These are phyloP conservation scores for Hypotaenidia okinawae DNA, from an alignment of 2,797 vertebrate species.

Conservation along the genomic window DNA sequence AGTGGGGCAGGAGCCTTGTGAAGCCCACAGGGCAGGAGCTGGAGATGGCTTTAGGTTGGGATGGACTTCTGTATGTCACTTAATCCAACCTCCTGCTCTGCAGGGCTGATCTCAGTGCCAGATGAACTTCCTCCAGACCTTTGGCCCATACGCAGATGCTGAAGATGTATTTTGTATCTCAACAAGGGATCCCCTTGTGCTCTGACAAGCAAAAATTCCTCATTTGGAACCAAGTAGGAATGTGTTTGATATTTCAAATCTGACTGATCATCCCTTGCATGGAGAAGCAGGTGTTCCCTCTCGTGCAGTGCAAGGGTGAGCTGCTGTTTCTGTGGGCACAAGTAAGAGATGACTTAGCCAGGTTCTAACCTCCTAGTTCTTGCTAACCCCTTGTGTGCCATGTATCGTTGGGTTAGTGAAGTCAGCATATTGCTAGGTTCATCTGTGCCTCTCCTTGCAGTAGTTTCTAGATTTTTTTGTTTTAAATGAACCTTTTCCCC, in stretches of 20 bases:
- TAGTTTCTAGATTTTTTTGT: neutral
- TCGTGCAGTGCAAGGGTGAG: neutral
- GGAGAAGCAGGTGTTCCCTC: neutral
- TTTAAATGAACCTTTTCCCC: neutral
- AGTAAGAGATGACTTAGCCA: neutral
- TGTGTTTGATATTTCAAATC: neutral
- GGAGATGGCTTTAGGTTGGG: neutral
- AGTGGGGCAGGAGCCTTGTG: neutral
- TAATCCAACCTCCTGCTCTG: neutral
- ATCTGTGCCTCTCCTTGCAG: neutral
- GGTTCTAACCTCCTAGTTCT: neutral
- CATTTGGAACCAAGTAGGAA: neutral
- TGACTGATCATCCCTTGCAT: neutral
- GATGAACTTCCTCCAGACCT: fast-evolving
- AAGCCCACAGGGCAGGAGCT: neutral
- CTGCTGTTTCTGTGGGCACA: neutral
- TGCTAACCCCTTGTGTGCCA: neutral
- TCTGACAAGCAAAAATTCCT: neutral
- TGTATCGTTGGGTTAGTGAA: neutral
- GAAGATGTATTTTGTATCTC: neutral
- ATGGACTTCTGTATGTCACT: neutral
- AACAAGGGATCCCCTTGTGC: neutral
- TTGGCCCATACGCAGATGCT: neutral
- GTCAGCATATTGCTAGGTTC: neutral
- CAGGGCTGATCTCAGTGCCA: neutral